These are phyloP conservation scores for Athalia circularis DNA, from an alignment of 2,888 invertebrate genomes.

Conservation along the genomic window DNA sequence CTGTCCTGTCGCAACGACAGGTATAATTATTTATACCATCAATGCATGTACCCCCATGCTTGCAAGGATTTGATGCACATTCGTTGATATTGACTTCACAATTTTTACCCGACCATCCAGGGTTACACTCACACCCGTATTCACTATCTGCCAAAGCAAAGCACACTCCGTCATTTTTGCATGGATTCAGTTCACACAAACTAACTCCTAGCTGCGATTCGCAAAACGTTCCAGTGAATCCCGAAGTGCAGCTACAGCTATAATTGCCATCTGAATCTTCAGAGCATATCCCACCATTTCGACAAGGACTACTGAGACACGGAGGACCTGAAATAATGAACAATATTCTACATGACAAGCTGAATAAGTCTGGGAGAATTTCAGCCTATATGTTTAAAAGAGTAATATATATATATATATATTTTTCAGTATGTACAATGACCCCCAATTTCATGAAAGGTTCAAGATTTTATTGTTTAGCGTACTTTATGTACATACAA, in stretches of 20 bases:
- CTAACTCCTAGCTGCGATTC: conserved; percentile 84
- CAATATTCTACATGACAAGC: not conserved
- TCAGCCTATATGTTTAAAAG: not conserved
- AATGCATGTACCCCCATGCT: conserved; percentile 83
- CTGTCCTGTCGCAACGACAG: conserved; percentile 86
- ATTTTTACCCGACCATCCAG: conserved; percentile 81
- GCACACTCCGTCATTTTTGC: conserved; percentile 88
- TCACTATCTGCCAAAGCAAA: conserved; percentile 78
- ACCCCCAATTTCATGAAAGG: not conserved
- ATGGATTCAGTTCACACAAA: conserved; percentile 85
- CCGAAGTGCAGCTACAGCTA: conserved; percentile 82
- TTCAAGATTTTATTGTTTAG: not conserved
- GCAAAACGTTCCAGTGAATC: conserved; percentile 82
- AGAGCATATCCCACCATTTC: conserved; percentile 84
- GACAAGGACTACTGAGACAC: conserved; percentile 82
- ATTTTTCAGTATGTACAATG: not conserved
- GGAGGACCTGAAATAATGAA: conserved; percentile 78
- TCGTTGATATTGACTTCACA: conserved; percentile 88
- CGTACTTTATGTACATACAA: not conserved
- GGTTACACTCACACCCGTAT: conserved; percentile 72
- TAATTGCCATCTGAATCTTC: conserved; percentile 83
- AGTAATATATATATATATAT: not conserved
- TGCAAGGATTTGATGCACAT: conserved; percentile 83
- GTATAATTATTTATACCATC: conserved; percentile 83
- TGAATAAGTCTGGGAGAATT: not conserved